These are phyloP conservation scores for Ephydatia muelleri DNA, from an alignment of 37 sponge, comb jelly and placozoan species.

Conservation along the genomic window DNA sequence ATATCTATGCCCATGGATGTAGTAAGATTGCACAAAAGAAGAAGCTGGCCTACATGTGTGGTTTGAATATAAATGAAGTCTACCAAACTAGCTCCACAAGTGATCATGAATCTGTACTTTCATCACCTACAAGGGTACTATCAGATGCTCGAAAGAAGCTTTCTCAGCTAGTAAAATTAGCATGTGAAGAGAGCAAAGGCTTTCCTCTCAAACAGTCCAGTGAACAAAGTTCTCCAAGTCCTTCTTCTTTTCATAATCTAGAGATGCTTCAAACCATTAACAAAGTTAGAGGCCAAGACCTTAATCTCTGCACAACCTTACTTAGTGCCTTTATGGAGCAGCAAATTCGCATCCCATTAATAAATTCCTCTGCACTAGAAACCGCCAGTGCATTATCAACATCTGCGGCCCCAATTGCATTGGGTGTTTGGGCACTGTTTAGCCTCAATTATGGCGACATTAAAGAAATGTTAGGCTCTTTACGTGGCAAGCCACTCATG, in stretches of 20 bases:
- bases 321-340: conserved; percentile 72
- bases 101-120: not conserved
- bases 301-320: conserved; percentile 39
- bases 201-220: not conserved
- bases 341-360: conserved; percentile 56
- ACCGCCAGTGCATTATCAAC: conserved; percentile 48
- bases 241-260: conserved; percentile 33
- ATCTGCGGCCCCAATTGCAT: conserved; percentile 34
- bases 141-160: conserved; percentile 24
- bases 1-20: too few species aligned
- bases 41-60: conserved; percentile 13
- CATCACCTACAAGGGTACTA: not conserved
- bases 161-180: conserved; percentile 2
- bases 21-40: too few species aligned
- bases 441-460: conserved; percentile 38
- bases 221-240: too few species aligned
- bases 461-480: conserved; percentile 21
- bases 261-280: conserved; percentile 37
- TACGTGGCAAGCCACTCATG: conserved; percentile 13
- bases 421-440: conserved; percentile 66
- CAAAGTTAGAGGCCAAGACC: conserved; percentile 10
- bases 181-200: not conserved
- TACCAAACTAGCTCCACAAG: conserved; percentile 15
- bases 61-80: conserved; percentile 28
- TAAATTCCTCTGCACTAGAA: conserved; percentile 29